Evolutionary conservation across 2,888 invertebrate species (phyloP).

Genomic region (Lepeophtheirus nordmannii): DNA sequence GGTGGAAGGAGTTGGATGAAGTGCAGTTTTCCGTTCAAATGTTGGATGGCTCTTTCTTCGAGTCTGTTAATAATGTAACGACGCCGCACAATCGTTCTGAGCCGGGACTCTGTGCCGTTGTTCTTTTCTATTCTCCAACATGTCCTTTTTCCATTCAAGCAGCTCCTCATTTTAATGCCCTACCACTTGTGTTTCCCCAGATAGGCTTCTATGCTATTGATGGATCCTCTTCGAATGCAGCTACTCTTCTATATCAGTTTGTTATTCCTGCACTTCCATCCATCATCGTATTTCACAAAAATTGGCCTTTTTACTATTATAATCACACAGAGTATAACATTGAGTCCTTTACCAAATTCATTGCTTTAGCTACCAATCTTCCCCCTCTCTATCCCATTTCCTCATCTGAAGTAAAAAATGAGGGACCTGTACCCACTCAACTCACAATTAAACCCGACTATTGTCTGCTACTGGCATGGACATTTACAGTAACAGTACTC

Average conservation of each 20-base stretch:
- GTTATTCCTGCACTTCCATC: slow-evolving; percentile 82
- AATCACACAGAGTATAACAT: slow-evolving; percentile 65
- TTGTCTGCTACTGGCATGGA: slow-evolving; percentile 65
- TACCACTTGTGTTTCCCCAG: slow-evolving; percentile 69
- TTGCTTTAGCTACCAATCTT: slow-evolving; percentile 45
- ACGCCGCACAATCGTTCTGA: slow-evolving; percentile 41
- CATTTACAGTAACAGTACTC: slow-evolving; percentile 58
- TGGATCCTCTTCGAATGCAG: slow-evolving; percentile 42
- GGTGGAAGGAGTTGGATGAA: neutral
- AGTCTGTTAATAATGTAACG: slow-evolving; percentile 6
- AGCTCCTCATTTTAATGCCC: slow-evolving; percentile 75
- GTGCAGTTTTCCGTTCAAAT: neutral
- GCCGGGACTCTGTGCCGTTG: slow-evolving; percentile 50
- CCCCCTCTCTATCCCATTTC: slow-evolving; percentile 46
- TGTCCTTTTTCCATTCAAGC: slow-evolving; percentile 80
- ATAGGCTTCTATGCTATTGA: slow-evolving; percentile 78
- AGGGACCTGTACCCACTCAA: slow-evolving; percentile 62
- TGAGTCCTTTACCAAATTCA: slow-evolving; percentile 58
- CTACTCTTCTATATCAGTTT: slow-evolving; percentile 41
- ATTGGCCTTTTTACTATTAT: slow-evolving; percentile 64
- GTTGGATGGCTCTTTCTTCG: neutral
- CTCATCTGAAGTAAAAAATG: slow-evolving; percentile 57
- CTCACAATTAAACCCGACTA: slow-evolving; percentile 62
- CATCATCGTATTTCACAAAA: slow-evolving; percentile 72
- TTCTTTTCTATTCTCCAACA: slow-evolving; percentile 73